These are phyloP conservation scores for Monochamus saltuarius DNA, from an alignment of 1,140 invertebrate species.

Conservation along the genomic window DNA sequence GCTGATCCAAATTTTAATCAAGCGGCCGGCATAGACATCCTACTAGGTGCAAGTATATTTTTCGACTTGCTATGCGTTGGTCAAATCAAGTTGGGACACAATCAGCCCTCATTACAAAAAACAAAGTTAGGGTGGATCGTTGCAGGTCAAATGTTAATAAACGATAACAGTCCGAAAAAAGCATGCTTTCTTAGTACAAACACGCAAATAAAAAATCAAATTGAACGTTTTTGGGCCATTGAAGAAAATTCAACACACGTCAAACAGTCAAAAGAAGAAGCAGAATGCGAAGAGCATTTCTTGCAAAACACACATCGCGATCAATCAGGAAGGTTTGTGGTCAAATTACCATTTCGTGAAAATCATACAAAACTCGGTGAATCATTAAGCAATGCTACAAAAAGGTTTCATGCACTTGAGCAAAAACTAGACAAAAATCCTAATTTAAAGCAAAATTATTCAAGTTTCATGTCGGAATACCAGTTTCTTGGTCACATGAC, in stretches of 20 bases:
- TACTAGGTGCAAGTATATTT: constrained; percentile 29
- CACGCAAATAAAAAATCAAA: neutral
- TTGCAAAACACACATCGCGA: neutral
- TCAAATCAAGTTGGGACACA: constrained; percentile 15
- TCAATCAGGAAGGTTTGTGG: neutral
- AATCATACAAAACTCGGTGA: neutral
- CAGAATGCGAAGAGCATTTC: constrained; percentile 10
- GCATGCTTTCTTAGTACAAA: too few relatives aligned
- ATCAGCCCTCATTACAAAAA: too few relatives aligned
- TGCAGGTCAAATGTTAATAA: too few relatives aligned
- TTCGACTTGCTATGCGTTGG: too few relatives aligned
- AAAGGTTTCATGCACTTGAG: constrained; percentile 23
- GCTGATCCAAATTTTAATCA: constrained; percentile 21
- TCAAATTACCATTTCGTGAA: constrained; percentile 9
- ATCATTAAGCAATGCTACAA: constrained; percentile 18
- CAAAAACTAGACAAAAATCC: constrained; percentile 25
- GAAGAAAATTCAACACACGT: neutral
- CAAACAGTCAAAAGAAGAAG: constrained; percentile 1
- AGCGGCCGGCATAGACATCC: constrained; percentile 21
- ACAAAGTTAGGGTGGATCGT: too few relatives aligned
- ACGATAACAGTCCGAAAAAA: too few relatives aligned
- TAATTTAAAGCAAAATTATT: constrained; percentile 4
- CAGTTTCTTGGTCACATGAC: constrained; percentile 36
- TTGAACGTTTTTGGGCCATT: constrained; percentile 6
- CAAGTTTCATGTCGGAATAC: constrained; percentile 45